Base-by-base conservation (phyloP, 2,113 vertebrate genomes). In the Melanerpes formicivorus region DNA sequence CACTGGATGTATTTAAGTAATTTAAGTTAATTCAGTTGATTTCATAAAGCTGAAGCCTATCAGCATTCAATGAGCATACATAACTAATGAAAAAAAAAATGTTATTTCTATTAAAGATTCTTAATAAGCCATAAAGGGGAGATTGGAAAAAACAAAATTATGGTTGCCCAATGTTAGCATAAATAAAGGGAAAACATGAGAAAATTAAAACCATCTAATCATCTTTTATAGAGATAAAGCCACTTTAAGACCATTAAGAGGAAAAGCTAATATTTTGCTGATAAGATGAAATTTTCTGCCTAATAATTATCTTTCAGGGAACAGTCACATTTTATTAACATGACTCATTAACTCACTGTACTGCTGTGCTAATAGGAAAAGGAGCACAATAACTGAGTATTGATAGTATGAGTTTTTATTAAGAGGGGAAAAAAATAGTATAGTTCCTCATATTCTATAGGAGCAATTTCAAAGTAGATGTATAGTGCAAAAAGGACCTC, bases 241-340 rank as follows among this genome's bases (percentile, higher is more conserved):
- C 87, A 72, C 75, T 94, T 27, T 1, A 88, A 96, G 93, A 86
- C 88, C 71, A 52, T 73, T 32, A 80, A 60, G 55, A 94, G 54
- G 29, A 91, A 94, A 97, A 86, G 37, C 14, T 93, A 93, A 59
- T 90, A 86, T 93, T 93, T 95, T 93, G 26, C 78, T 95, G 78
- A 95, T 95, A 95, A 96, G 34, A 27, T 73, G 65, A 72, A 89
- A 95, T 95, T 96, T 95, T 95, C 62, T 86, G 59, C 87, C 95
- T 95, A 95, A 95, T 93, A 93, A 93, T 94, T 97, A 88, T 94
- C 55, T 94, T 96, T 96, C 77, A 93, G 64, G 42, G 85, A 96
- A 82, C 10, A 93, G 73, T 88, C 85, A 72, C 42, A 92, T 96
- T 97, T 96, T 96, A 96, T 96, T 93, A 88, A 95, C 91, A 92